Conservation (phyloP, 2,888 invertebrate genomes). For the Perizoma affinitatum region DNA sequence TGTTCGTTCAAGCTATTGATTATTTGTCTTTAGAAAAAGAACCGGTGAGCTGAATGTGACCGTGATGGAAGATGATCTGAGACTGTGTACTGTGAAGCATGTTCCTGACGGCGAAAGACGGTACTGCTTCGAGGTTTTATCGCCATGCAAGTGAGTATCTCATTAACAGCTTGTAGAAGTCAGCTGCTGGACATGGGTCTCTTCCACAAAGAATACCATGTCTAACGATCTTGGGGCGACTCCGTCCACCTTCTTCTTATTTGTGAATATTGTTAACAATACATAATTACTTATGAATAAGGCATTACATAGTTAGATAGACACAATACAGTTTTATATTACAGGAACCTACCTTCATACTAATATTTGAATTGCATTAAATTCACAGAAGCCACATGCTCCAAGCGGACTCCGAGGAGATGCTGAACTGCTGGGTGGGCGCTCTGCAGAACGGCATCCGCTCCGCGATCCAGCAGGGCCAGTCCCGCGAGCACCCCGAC, state of each 20-base stretch:
- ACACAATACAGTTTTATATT: too few species aligned
- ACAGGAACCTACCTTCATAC: too few species aligned
- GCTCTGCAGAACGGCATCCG: conserved; percentile 95
- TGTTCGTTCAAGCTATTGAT: conserved; percentile 3
- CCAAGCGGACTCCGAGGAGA: conserved; percentile 98
- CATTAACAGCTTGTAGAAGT: not conserved
- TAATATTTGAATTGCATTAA: not conserved
- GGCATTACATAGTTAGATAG: too few species aligned
- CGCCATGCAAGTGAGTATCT: conserved; percentile 92
- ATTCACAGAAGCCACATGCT: conserved; percentile 93
- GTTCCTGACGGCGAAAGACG: conserved; percentile 94
- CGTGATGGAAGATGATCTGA: conserved; percentile 98
- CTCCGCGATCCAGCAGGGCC: conserved; percentile 89
- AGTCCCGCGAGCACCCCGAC: conserved; percentile 74
- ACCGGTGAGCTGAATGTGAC: conserved; percentile 93
- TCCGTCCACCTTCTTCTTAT: too few species aligned
- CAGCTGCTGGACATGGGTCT: too few species aligned
- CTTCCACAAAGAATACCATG: too few species aligned
- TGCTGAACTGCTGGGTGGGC: conserved; percentile 94
- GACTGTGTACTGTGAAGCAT: conserved; percentile 96
- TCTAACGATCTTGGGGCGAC: too few species aligned
- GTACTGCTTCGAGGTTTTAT: conserved; percentile 98
- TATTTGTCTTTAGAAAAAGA: conserved; percentile 83
- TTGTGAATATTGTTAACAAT: too few species aligned
- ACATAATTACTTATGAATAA: too few species aligned